Percentiles rank a stretch among this genome's conserved stretches.
Conservation (phyloP, 2,888 invertebrate species). For the Trypoxylon attenuatum region DNA sequence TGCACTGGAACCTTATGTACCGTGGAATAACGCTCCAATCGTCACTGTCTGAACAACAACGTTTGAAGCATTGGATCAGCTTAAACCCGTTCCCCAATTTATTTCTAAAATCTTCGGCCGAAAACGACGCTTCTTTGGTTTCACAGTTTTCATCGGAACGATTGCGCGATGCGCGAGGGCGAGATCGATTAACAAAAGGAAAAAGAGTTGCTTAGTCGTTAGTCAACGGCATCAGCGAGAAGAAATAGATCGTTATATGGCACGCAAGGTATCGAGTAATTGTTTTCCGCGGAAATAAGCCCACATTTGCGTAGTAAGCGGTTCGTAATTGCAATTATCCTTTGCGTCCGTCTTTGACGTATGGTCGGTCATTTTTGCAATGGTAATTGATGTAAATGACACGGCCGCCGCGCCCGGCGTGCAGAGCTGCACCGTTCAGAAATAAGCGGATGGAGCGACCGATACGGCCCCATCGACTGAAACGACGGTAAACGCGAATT, state of each 20-base stretch:
- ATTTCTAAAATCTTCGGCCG: neutral
- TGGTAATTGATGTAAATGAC: slow-evolving; percentile 21
- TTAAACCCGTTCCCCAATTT: slow-evolving; percentile 9
- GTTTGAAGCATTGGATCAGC: slow-evolving; percentile 22
- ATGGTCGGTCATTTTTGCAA: slow-evolving; percentile 20
- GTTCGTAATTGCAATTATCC: neutral
- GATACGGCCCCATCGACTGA: slow-evolving; percentile 41
- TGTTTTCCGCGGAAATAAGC: neutral
- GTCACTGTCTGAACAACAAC: slow-evolving; percentile 54
- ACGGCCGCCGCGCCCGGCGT: slow-evolving; percentile 1
- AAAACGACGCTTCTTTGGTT: too few species aligned
- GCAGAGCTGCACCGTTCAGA: neutral
- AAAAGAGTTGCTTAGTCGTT: neutral
- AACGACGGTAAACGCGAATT: slow-evolving; percentile 50
- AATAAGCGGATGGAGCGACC: slow-evolving; percentile 22
- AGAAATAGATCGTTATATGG: neutral
- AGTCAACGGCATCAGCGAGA: neutral
- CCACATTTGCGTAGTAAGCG: neutral
- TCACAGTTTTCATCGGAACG: neutral
- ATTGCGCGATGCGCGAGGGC: neutral
- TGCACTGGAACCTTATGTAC: slow-evolving; percentile 68
- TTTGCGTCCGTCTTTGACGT: neutral
- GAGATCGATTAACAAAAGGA: neutral
- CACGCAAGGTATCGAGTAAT: neutral
- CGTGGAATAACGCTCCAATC: slow-evolving; percentile 61